phyloP scores from a whole-genome alignment of 2,113 vertebrate species.

The Dasyprocta punctata region DNA sequence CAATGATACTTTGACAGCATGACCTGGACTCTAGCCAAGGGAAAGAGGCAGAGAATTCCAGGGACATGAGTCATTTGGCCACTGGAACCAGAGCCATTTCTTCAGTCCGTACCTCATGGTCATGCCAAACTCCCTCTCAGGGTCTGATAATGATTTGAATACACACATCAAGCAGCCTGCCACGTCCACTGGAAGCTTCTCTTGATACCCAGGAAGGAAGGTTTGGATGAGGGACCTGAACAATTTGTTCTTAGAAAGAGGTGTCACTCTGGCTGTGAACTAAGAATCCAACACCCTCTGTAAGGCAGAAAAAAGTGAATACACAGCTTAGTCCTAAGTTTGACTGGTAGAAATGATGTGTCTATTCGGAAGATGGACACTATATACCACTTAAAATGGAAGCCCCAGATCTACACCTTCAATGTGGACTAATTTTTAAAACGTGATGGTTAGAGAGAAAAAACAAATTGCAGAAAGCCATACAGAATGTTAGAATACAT shows the following conservation, averaged over 20 bases:
- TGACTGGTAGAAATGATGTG: not conserved
- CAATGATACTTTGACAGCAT: conserved; percentile 16
- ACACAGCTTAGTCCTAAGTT: not conserved
- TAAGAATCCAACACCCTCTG: not conserved
- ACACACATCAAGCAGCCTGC: not conserved
- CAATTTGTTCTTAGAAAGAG: conserved; percentile 9
- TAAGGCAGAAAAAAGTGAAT: not conserved
- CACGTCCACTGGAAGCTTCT: not conserved
- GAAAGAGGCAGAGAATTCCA: conserved; percentile 56
- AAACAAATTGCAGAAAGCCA: conserved; percentile 22
- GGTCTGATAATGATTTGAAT: conserved; percentile 42
- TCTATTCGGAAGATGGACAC: not conserved
- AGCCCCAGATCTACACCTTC: not conserved
- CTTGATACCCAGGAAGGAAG: not conserved
- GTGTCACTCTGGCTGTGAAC: conserved; percentile 3
- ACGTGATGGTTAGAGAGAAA: not conserved
- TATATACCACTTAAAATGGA: not conserved
- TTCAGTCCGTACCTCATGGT: not conserved
- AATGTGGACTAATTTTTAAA: not conserved
- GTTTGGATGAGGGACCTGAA: not conserved
- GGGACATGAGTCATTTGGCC: conserved; percentile 35
- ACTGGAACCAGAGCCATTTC: not conserved
- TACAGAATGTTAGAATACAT: not conserved
- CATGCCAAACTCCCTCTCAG: conserved; percentile 34
- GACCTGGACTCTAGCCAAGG: conserved; percentile 18